These are phyloP conservation scores for Antheraea yamamai DNA, from an alignment of 2,888 invertebrate genomes.

Conservation along the genomic window DNA sequence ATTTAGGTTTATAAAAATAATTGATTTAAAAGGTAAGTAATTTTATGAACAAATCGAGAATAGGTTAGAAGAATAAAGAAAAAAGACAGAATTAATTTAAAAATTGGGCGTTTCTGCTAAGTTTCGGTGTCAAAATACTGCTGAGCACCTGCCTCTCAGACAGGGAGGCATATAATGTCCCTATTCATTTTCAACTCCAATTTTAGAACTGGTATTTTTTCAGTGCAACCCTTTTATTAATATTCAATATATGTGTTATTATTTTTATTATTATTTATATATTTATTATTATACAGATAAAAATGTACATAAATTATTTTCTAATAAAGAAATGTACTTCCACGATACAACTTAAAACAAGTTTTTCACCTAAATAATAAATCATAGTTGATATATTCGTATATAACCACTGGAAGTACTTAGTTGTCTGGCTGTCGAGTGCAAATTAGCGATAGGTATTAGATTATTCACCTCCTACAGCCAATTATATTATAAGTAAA, in stretches of 20 bases:
- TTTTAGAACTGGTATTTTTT: conserved; percentile 40
- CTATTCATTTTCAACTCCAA: background rate
- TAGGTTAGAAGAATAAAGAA: conserved; percentile 65
- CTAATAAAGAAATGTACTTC: too few species aligned
- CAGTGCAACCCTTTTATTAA: conserved; percentile 13
- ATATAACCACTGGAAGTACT: too few species aligned
- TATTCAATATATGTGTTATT: background rate
- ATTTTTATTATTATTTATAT: background rate
- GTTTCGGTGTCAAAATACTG: conserved; percentile 79
- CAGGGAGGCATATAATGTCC: conserved; percentile 68
- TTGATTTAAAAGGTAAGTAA: background rate
- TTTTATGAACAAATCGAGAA: conserved; percentile 21
- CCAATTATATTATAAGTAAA: too few species aligned
- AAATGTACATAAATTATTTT: too few species aligned
- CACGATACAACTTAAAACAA: too few species aligned
- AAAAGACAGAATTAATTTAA: conserved; percentile 63
- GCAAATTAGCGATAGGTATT: too few species aligned
- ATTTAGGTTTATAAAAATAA: background rate
- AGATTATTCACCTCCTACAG: too few species aligned
- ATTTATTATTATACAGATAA: too few species aligned
- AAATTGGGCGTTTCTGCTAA: conserved; percentile 77
- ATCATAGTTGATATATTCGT: too few species aligned
- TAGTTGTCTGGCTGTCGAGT: too few species aligned
- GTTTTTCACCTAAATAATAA: too few species aligned
- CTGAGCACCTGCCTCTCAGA: conserved; percentile 73